phyloP scores from a whole-genome alignment of 2,888 invertebrate species.

The Torymus tubicola region DNA sequence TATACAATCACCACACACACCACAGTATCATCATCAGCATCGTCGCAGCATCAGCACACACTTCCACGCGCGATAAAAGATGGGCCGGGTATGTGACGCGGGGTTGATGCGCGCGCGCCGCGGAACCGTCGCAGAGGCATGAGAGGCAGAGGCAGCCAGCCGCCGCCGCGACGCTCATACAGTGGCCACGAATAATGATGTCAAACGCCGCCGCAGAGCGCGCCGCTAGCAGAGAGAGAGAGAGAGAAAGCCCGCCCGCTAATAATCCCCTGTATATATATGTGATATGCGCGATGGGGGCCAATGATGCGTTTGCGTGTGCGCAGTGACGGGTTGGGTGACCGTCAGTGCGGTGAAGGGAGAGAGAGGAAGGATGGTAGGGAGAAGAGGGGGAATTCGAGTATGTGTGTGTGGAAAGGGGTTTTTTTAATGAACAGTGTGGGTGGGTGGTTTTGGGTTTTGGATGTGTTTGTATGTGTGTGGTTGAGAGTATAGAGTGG shows the following conservation, averaged over 20 bases:
- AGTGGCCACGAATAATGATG: conserved; percentile 58
- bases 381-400: too few species aligned
- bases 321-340: background rate
- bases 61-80: too few species aligned
- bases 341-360: background rate
- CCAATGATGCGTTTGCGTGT: background rate
- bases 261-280: conserved; percentile 11
- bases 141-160: conserved; percentile 11
- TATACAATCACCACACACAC: too few species aligned
- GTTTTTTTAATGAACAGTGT: too few species aligned
- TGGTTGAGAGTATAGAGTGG: too few species aligned
- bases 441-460: too few species aligned
- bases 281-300: conserved; percentile 1
- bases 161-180: conserved; percentile 41
- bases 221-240: background rate
- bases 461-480: too few species aligned
- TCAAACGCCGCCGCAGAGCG: conserved; percentile 39
- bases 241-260: conserved; percentile 20
- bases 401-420: too few species aligned
- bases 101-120: conserved; percentile 24
- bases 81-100: background rate
- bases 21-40: too few species aligned
- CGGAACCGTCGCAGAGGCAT: background rate
- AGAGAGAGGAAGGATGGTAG: too few species aligned
- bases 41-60: too few species aligned